Conservation (phyloP, 1,140 invertebrate genomes). For the roundworm (Caenorhabditis elegans) region WBcel235 BX284605.5:6030501-6031000, state of each 20-base stretch:
- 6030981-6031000: too few relatives aligned
- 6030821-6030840: background rate
- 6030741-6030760: background rate
- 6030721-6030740: background rate
- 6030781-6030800: background rate
- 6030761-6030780: conserved; percentile 25
- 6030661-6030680: background rate
- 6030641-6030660: background rate
- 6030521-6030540: conserved; percentile 28
- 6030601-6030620: conserved; percentile 28
- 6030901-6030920: too few relatives aligned
- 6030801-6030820: background rate
- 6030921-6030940: too few relatives aligned
- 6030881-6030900: too few relatives aligned
- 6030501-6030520: conserved; percentile 23
- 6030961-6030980: too few relatives aligned
- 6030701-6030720: conserved; percentile 15
- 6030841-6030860: background rate
- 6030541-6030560: background rate
- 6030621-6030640: conserved; percentile 5
- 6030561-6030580: background rate
- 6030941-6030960: too few relatives aligned
- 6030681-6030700: background rate
- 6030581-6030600: conserved; percentile 4
- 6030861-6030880: background rate